phyloP scores from a whole-genome alignment of 2,888 invertebrate species.

The Agriopis marginaria region DNA sequence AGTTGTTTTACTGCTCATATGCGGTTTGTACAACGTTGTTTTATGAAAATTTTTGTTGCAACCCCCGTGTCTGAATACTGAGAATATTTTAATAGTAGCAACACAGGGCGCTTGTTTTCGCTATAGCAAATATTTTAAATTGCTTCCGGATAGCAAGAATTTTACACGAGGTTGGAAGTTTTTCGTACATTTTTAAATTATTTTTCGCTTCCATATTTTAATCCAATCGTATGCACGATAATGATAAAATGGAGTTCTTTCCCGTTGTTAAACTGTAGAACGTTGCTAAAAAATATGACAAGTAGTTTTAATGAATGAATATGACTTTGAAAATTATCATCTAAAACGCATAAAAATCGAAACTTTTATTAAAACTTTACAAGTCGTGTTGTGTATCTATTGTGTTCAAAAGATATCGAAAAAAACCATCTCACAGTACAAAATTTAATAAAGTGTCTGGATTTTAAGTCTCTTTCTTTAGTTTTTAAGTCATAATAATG shows the following conservation, averaged over 20 bases:
- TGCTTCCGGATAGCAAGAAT: conserved; percentile 39
- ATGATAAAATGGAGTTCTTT: background rate
- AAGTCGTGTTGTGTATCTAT: too few relatives aligned
- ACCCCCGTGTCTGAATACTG: conserved; percentile 46
- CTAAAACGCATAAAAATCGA: too few relatives aligned
- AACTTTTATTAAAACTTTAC: too few relatives aligned
- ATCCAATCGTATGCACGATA: background rate
- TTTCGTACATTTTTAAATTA: background rate
- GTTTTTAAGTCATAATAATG: too few relatives aligned
- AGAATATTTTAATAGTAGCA: conserved; percentile 54
- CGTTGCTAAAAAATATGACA: too few relatives aligned
- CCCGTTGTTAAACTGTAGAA: too few relatives aligned
- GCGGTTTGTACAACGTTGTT: conserved; percentile 45
- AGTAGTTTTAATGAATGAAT: too few relatives aligned
- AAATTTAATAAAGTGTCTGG: too few relatives aligned
- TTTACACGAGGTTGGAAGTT: conserved; percentile 32
- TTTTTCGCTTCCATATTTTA: background rate
- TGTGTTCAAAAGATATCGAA: too few relatives aligned
- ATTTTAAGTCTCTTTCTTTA: too few relatives aligned
- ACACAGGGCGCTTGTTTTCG: conserved; percentile 41
- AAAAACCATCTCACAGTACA: too few relatives aligned
- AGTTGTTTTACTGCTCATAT: background rate
- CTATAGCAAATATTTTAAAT: conserved; percentile 47
- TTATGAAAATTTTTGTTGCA: conserved; percentile 58
- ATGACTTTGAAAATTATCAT: too few relatives aligned